Base-by-base conservation (phyloP, 2,888 invertebrate genomes). In the Blastobasis lacticolella region DNA sequence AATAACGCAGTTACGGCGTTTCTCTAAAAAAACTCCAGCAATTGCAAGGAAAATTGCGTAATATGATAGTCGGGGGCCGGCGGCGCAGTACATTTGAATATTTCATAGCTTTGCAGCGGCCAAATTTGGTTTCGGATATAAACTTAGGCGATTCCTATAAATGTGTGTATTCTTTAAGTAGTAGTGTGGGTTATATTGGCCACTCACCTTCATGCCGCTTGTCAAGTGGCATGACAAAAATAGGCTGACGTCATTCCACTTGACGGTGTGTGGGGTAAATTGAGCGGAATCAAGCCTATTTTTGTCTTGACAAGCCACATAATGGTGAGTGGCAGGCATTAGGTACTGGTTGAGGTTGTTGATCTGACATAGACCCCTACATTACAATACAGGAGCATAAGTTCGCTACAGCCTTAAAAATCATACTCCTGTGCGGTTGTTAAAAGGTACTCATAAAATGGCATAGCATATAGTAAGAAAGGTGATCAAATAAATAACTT, bases 81-180 rank as follows among this genome's bases (percentile, higher is more conserved):
- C 51, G 59, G 66, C 69, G 63, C 71, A 64, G 61, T 70, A 65
- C 66, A 64, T 75, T 73, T 76, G 67, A 74, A 76, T 76, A 73
- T 76, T 78, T 72, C 69, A 74, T 72, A 70, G 63, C 64, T 58
- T 60, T 57, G 64, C 60, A 63, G 69, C 63, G 58, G 58, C 56
- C 47, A 55, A 53, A 60, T 60, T 60, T 61, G 62, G 64, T 62
- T 56, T 62, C 61, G 63, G 60, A 58, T 63, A 64, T 60, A 62
- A 64, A 64, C 55, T 59, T 42, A 46, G 56, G 55, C 54, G 56
- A 48, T 10, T n/a, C 42, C 43, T 42, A 41, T 8, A 41, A 1
- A 9, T 3, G 7, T 41, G 7, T 3, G 7, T 7, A 41, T 41
- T 41, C 9, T 9, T 41, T 8, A 8, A 3, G 9, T 8, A 41